Evolutionary conservation across 2,888 invertebrate genomes (phyloP).

Genomic region (Orchesella flavescens): DNA sequence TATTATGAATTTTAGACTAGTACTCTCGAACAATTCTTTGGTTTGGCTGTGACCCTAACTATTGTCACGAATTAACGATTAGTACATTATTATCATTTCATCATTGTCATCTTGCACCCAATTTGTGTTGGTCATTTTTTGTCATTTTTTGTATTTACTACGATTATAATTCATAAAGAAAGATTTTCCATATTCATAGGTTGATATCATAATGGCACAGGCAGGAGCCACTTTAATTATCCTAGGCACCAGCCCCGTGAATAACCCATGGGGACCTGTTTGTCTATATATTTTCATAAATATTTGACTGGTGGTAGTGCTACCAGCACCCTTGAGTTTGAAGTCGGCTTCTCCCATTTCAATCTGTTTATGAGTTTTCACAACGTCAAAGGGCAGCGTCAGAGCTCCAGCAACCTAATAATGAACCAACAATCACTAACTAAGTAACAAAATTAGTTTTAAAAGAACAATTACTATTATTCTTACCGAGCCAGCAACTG

Average conservation of each 20-base stretch:
- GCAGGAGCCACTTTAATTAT: slow-evolving; percentile 97
- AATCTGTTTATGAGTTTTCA: slow-evolving; percentile 97
- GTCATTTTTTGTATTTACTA: slow-evolving; percentile 21
- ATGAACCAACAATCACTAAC: neutral
- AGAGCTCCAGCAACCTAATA: slow-evolving; percentile 88
- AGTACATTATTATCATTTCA: too few relatives aligned
- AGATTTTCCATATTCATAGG: slow-evolving; percentile 95
- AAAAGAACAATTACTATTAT: slow-evolving; percentile 60
- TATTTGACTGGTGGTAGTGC: slow-evolving; percentile 64
- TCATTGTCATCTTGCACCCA: too few relatives aligned
- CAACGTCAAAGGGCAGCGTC: slow-evolving; percentile 98
- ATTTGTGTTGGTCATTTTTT: too few relatives aligned
- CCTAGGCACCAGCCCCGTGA: slow-evolving; percentile 90
- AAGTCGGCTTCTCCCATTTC: slow-evolving; percentile 84
- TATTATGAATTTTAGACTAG: too few relatives aligned
- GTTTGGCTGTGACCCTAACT: too few relatives aligned
- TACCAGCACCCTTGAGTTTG: slow-evolving; percentile 57
- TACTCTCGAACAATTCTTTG: too few relatives aligned
- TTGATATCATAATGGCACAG: slow-evolving; percentile 99
- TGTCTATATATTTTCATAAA: slow-evolving; percentile 70
- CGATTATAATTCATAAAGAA: slow-evolving; percentile 78
- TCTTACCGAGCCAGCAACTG: slow-evolving; percentile 86
- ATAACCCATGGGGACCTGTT: slow-evolving; percentile 83
- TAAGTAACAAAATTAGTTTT: too few relatives aligned
- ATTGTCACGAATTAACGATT: too few relatives aligned